Conservation (phyloP, 2,888 invertebrate species). For the Pammene aurita region DNA sequence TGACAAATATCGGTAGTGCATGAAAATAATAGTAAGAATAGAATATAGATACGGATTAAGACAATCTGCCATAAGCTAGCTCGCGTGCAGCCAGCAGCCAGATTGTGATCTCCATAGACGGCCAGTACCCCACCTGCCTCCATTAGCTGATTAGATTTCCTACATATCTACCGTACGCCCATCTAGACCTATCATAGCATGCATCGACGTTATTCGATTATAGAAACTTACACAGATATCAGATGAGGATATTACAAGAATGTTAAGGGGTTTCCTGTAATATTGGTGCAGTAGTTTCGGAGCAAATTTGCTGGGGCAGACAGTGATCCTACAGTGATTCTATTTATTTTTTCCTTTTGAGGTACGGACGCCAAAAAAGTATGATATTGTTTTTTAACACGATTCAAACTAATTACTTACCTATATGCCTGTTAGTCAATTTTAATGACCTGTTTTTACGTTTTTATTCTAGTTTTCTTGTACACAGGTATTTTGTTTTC, state of each 20-base stretch:
- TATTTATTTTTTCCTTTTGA: too few relatives aligned
- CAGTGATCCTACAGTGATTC: too few relatives aligned
- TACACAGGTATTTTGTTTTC: too few relatives aligned
- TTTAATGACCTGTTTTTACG: too few relatives aligned
- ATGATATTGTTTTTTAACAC: too few relatives aligned
- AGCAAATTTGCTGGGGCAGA: background rate
- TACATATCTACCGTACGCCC: constrained; percentile 51
- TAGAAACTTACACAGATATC: constrained; percentile 7
- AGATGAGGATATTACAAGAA: background rate
- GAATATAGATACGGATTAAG: background rate
- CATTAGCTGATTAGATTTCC: constrained; percentile 72
- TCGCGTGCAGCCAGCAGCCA: constrained; percentile 51
- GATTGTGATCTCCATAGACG: constrained; percentile 65
- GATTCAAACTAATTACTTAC: too few relatives aligned
- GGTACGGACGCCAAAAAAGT: too few relatives aligned
- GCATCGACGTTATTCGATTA: constrained; percentile 17
- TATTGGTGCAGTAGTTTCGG: background rate
- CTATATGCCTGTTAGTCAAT: too few relatives aligned
- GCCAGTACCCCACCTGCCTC: constrained; percentile 58
- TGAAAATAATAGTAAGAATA: constrained; percentile 5
- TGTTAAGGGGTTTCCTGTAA: too few relatives aligned
- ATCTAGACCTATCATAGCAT: constrained; percentile 15
- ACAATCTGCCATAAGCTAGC: constrained; percentile 22
- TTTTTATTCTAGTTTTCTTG: too few relatives aligned
- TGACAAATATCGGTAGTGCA: background rate